These are phyloP conservation scores for Macaria liturata DNA, from an alignment of 2,888 invertebrate species.

Conservation along the genomic window DNA sequence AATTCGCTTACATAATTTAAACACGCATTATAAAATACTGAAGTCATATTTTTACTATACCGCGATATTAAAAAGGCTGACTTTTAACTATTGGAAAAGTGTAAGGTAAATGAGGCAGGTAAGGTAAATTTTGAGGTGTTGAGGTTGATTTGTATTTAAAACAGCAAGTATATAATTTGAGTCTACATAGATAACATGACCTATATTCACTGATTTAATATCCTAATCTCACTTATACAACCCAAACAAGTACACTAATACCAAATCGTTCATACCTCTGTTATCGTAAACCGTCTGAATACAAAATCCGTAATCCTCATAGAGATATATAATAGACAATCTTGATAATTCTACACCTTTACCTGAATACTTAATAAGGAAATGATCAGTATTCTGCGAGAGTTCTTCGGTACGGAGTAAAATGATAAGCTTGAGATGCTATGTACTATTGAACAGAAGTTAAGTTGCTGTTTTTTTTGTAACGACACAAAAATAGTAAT, in stretches of 20 bases:
- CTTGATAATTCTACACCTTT: conserved; percentile 70
- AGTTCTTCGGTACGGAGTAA: conserved; percentile 49
- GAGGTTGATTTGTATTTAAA: too few species aligned
- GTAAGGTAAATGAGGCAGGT: too few species aligned
- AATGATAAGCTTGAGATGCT: conserved; percentile 53
- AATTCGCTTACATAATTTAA: too few species aligned
- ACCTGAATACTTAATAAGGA: conserved; percentile 73
- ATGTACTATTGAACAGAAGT: background rate
- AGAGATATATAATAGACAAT: conserved; percentile 62
- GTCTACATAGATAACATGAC: too few species aligned
- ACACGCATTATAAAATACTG: too few species aligned
- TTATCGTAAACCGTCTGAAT: conserved; percentile 29
- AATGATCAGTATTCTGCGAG: conserved; percentile 74
- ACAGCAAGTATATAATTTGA: too few species aligned
- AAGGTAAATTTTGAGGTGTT: too few species aligned
- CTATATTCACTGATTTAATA: too few species aligned
- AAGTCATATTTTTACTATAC: too few species aligned
- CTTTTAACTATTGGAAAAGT: too few species aligned
- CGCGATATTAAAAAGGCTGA: too few species aligned
- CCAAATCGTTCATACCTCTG: conserved; percentile 27
- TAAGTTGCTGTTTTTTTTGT: background rate
- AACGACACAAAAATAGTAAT: background rate
- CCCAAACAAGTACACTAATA: conserved; percentile 12
- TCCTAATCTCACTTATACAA: too few species aligned
- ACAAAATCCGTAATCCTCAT: conserved; percentile 45